Percentiles rank a stretch among this genome's conserved stretches.
Conservation (phyloP, 1,140 invertebrate species). For the Drosophila ambigua region DNA sequence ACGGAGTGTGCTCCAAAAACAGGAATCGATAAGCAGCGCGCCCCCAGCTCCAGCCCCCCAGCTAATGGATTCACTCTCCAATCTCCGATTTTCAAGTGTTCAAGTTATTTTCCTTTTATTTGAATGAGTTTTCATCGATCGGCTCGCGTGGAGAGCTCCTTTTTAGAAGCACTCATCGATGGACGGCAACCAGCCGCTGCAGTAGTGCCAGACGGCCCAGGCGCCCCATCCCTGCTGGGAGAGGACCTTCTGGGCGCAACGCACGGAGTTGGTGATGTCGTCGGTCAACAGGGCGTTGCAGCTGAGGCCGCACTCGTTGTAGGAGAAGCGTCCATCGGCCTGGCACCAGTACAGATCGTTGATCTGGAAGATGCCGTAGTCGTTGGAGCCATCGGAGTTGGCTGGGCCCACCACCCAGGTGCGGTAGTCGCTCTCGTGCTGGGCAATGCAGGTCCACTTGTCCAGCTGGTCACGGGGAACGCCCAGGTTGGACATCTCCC, state of each 20-base stretch:
- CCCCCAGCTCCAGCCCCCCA: not conserved
- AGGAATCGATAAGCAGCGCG: conserved; percentile 37
- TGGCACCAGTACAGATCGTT: conserved; percentile 80
- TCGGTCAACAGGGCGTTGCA: conserved; percentile 67
- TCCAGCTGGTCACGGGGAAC: conserved; percentile 65
- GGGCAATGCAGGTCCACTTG: conserved; percentile 70
- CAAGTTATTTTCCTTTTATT: conserved; percentile 6
- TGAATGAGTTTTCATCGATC: not conserved
- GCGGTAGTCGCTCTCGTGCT: conserved; percentile 69
- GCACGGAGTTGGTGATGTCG: conserved; percentile 67
- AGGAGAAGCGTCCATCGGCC: conserved; percentile 62
- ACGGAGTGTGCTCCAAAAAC: conserved; percentile 47
- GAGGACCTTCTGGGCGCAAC: conserved; percentile 70
- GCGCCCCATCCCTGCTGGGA: conserved; percentile 71
- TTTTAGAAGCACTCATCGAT: conserved; percentile 63
- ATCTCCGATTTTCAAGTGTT: conserved; percentile 12
- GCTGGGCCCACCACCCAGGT: conserved; percentile 57
- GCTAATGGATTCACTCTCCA: conserved; percentile 54
- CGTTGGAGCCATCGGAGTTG: conserved; percentile 74
- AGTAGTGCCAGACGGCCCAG: conserved; percentile 73
- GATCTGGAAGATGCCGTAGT: conserved; percentile 82
- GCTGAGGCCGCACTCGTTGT: conserved; percentile 63
- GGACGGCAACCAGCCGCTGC: conserved; percentile 61
- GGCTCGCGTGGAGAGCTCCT: not conserved
- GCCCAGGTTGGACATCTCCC: conserved; percentile 71